These are phyloP conservation scores for Philypnodon macrostomus DNA, from an alignment of 2,797 vertebrate genomes.

Conservation along the genomic window DNA sequence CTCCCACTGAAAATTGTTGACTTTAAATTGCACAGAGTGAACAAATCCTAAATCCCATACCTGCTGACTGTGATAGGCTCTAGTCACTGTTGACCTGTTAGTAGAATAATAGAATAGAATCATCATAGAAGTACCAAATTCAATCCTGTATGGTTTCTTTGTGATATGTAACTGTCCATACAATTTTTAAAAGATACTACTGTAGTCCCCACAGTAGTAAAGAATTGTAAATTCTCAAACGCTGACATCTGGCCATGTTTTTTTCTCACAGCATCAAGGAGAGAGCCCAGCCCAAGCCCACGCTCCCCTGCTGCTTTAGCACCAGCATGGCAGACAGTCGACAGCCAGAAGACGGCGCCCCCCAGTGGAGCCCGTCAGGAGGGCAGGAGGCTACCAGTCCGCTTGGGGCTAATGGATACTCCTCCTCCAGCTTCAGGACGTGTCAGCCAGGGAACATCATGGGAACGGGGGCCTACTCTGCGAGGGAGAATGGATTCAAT, in stretches of 20 bases:
- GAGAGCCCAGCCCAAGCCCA: constrained; percentile 40
- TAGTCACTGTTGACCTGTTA: too few species aligned
- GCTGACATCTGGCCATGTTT: constrained; percentile 13
- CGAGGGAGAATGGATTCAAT: constrained; percentile 96
- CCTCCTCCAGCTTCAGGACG: constrained; percentile 80
- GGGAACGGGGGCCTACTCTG: constrained; percentile 73
- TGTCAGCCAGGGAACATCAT: constrained; percentile 73
- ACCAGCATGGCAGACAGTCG: constrained; percentile 91
- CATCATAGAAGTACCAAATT: too few species aligned
- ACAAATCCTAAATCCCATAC: too few species aligned
- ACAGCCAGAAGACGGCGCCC: constrained; percentile 87
- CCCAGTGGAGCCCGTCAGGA: constrained; percentile 87
- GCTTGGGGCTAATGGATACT: constrained; percentile 91
- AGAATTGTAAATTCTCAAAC: not conserved
- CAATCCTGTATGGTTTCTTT: too few species aligned
- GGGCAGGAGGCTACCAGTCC: constrained; percentile 81
- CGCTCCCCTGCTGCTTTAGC: constrained; percentile 51
- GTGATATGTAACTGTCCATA: too few species aligned
- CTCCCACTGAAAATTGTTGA: too few species aligned
- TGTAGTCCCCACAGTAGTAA: too few species aligned
- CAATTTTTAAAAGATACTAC: too few species aligned
- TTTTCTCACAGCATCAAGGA: constrained; percentile 27
- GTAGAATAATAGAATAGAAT: too few species aligned
- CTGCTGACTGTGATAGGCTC: too few species aligned
- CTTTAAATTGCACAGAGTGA: too few species aligned